Conservation (phyloP, 2,113 vertebrate species). For the Mionectes macconnelli region DNA sequence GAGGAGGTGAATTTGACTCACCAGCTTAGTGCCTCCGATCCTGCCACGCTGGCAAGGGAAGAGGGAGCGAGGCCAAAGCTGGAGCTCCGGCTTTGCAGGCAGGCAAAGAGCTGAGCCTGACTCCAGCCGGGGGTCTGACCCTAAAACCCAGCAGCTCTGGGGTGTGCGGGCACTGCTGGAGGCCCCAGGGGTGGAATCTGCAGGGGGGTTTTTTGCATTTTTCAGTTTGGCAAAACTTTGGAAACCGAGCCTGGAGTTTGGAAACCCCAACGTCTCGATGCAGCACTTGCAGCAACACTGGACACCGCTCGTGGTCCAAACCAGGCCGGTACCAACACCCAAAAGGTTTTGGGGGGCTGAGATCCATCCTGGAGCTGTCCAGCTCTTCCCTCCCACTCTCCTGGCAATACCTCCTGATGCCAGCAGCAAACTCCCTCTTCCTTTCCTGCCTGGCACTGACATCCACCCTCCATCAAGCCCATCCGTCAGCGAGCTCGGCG, state of each 20-base stretch:
- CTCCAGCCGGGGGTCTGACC: fast-evolving
- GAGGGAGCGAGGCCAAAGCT: background rate
- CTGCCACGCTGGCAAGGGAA: background rate
- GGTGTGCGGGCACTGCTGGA: background rate
- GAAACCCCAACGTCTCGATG: fast-evolving
- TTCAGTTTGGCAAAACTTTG: background rate
- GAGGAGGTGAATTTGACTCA: background rate
- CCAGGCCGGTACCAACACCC: background rate
- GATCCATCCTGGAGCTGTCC: background rate
- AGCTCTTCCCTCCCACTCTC: background rate
- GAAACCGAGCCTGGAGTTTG: background rate
- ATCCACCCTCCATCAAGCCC: background rate
- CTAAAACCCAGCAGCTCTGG: background rate
- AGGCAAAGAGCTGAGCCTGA: background rate
- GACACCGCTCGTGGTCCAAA: fast-evolving
- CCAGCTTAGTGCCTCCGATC: background rate
- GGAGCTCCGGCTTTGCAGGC: background rate
- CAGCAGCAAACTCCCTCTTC: background rate
- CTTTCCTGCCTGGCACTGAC: background rate
- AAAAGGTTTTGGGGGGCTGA: background rate
- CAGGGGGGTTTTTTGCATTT: background rate
- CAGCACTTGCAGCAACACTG: fast-evolving
- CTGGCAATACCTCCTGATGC: background rate
- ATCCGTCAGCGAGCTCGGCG: background rate
- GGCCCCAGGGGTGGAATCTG: background rate